These are phyloP conservation scores for Coenobita brevimanus DNA, from an alignment of 1,140 invertebrate genomes.

Conservation along the genomic window DNA sequence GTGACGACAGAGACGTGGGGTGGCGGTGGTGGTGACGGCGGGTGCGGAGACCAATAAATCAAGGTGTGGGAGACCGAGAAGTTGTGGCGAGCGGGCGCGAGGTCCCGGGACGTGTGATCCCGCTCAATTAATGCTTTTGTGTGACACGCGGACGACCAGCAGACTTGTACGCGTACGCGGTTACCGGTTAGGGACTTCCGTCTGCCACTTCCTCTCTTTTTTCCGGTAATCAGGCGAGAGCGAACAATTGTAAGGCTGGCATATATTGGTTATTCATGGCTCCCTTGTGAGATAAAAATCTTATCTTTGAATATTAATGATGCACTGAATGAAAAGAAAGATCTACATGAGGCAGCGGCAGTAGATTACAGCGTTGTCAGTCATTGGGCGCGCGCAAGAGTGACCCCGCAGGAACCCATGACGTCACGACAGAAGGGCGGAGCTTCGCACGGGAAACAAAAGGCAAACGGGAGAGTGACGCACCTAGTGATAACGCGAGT, in stretches of 20 bases:
- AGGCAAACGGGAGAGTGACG: conserved; percentile 50
- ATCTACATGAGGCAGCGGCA: conserved; percentile 35
- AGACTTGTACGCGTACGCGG: conserved; percentile 45
- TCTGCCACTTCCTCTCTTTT: conserved; percentile 17
- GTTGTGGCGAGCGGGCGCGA: conserved; percentile 4
- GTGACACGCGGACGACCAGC: conserved; percentile 62
- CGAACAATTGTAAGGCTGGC: conserved; percentile 15
- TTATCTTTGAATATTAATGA: conserved; percentile 3
- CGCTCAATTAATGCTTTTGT: conserved; percentile 67
- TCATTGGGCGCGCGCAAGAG: conserved; percentile 57
- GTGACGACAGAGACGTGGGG: neutral
- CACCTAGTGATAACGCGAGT: conserved; percentile 20
- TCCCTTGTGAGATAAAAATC: conserved; percentile 5
- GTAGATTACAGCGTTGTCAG: conserved; percentile 54
- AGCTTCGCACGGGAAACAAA: conserved; percentile 61
- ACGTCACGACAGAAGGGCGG: conserved; percentile 51
- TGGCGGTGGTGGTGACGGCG: neutral
- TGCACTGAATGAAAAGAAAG: conserved; percentile 21
- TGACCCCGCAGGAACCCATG: conserved; percentile 63
- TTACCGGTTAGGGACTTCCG: conserved; percentile 61
- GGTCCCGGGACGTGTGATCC: conserved; percentile 43
- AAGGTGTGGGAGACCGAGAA: neutral
- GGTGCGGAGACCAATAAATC: conserved; percentile 17
- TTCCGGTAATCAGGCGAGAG: neutral
- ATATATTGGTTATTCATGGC: conserved; percentile 34